These are phyloP conservation scores for Dreissena polymorpha DNA, from an alignment of 1,140 invertebrate genomes.

Conservation along the genomic window DNA sequence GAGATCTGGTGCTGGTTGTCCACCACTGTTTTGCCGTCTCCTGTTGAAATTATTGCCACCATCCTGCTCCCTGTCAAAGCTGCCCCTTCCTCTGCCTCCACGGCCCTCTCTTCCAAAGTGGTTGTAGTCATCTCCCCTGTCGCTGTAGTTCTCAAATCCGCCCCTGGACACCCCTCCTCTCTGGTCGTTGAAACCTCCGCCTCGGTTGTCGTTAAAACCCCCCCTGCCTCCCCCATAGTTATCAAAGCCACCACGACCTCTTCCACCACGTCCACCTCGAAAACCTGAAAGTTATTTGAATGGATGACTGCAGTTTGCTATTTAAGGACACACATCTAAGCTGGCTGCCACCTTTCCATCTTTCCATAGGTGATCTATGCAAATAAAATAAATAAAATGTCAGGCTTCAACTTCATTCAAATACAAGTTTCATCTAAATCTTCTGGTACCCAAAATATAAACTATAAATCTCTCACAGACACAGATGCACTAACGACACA, in stretches of 20 bases:
- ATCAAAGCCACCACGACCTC: slow-evolving; percentile 73
- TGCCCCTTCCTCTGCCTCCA: slow-evolving; percentile 45
- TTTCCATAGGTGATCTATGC: too few relatives aligned
- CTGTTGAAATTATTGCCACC: slow-evolving; percentile 17
- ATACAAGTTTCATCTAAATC: too few relatives aligned
- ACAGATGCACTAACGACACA: too few relatives aligned
- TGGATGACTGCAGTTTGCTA: too few relatives aligned
- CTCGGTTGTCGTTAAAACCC: slow-evolving; percentile 67
- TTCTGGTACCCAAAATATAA: too few relatives aligned
- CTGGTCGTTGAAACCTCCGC: slow-evolving; percentile 13
- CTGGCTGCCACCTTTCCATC: too few relatives aligned
- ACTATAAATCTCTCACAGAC: too few relatives aligned
- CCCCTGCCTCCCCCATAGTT: slow-evolving; percentile 77
- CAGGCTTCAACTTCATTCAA: too few relatives aligned
- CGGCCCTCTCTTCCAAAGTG: slow-evolving; percentile 53
- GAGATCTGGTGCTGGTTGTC: slow-evolving; percentile 52
- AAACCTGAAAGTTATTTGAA: slow-evolving; percentile 26
- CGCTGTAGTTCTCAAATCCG: slow-evolving; percentile 44
- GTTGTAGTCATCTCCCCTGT: slow-evolving; percentile 49
- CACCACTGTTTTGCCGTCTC: slow-evolving; percentile 55
- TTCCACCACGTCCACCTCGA: slow-evolving; percentile 59
- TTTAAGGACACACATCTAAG: too few relatives aligned
- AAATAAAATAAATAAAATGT: too few relatives aligned
- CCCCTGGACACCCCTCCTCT: not conserved
- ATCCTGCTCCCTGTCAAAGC: slow-evolving; percentile 47